A percentile compares a stretch with the other conserved stretches of the same genome.
Conservation (phyloP, 2,113 vertebrate species). For the Alethe diademata region DNA sequence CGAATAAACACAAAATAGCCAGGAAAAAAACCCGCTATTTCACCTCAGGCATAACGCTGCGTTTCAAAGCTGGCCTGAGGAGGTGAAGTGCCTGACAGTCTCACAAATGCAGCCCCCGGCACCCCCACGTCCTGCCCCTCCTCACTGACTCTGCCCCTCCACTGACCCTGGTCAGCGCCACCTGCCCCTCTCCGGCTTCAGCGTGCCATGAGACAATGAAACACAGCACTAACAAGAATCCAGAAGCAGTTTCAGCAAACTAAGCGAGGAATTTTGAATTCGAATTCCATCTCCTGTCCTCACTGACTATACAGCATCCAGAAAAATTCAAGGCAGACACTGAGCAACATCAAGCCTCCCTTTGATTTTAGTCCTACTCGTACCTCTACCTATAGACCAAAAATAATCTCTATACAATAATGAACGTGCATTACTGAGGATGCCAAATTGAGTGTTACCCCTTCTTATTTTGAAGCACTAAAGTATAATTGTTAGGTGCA, state of each 20-base stretch:
- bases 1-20: neutral
- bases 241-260: neutral
- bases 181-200: neutral
- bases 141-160: accelerated
- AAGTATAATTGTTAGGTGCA: neutral
- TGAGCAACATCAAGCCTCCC: neutral
- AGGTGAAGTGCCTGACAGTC: neutral
- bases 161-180: accelerated
- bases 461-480: neutral
- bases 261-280: neutral
- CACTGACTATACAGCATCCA: neutral
- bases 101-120: neutral
- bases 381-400: neutral
- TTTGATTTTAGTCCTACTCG: neutral
- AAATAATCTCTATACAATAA: neutral
- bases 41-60: accelerated
- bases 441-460: neutral
- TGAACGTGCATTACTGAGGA: accelerated
- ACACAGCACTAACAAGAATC: neutral
- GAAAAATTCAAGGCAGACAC: neutral
- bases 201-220: neutral
- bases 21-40: neutral
- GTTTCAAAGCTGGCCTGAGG: neutral
- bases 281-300: neutral
- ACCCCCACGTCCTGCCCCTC: accelerated